Evolutionary conservation across 2,113 vertebrate species (phyloP).

Genomic region (Platycercus adscitus): DNA sequence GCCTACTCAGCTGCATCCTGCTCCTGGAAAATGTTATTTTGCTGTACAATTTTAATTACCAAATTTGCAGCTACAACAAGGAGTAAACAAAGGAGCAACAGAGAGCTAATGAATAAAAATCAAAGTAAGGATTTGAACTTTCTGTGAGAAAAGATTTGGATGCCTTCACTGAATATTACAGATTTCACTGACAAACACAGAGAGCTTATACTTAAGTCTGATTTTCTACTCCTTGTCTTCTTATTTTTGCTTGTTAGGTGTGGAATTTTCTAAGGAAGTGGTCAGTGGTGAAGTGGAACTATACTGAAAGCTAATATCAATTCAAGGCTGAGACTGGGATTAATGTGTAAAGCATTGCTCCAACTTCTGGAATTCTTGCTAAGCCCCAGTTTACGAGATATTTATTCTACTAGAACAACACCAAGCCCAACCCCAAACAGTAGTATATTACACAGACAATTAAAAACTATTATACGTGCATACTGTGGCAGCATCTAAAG

Average conservation of each 20-base stretch:
- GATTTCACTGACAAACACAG: neutral
- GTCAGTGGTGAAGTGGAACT: neutral
- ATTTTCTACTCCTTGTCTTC: neutral
- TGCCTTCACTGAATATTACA: neutral
- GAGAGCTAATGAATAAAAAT: conserved; percentile 20
- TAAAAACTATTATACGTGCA: neutral
- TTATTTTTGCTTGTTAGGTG: neutral
- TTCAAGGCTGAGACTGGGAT: neutral
- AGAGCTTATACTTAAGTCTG: neutral
- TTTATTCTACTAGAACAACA: neutral
- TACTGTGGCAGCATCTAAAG: neutral
- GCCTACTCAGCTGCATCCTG: neutral
- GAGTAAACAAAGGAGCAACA: neutral
- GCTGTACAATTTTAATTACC: conserved; percentile 21
- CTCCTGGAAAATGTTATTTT: conserved; percentile 9
- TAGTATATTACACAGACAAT: neutral
- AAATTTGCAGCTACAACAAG: neutral
- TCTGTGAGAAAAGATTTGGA: neutral
- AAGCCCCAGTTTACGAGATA: neutral
- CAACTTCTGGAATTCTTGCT: neutral
- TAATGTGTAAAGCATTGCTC: neutral
- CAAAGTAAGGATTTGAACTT: neutral
- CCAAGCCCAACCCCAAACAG: neutral
- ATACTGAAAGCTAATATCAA: neutral
- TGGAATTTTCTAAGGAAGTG: neutral